Evolutionary conservation across 2,797 vertebrate genomes (phyloP), one percentile per base, ranked within the genome.

Genomic region (Cyprinella venusta): DNA sequence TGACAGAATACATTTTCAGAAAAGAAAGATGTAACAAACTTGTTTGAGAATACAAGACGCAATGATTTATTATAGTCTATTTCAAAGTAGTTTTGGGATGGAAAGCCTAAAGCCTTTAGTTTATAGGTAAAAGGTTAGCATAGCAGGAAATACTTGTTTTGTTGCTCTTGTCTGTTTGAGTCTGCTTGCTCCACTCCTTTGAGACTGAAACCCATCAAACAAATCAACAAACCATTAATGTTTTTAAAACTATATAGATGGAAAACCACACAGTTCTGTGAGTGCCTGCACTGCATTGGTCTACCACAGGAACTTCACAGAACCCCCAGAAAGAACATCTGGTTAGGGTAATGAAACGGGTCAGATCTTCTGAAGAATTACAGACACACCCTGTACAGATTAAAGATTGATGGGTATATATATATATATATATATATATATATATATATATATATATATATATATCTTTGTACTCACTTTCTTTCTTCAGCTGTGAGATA

Each of bases 401-500:
- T 26, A 76, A 68, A 45, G 19, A 68, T 19, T 70, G 30, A 50
- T 63, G 21, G 8, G n/a, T 19, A 18, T 63, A 68, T 65, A 21
- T 40, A n/a, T 19, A n/a, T 61, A 68, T 65, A 21, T 54, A 68
- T 3, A 8, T 16, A 16, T 10, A 42, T 42, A n/a, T 61, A 68
- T 65, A 21, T 54, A 68, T 3, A 8, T 16, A 16, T 10, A 42
- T 19, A n/a, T 61, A 68, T 65, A 21, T 54, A 68, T 3, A 8
- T 16, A 16, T 10, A 42, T 42, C 40, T 36, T 19, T 59, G 38
- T 54, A 96, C 96, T 97, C 92, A 99, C 98, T 95, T 88, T 97
- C 96, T 89, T 69, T 87, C 91, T 89, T 95, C 84, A 99, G 91
- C 91, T 98, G 97, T n/a, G 94, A 95, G 88, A 99, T 94, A 91